Percentiles rank a stretch among this genome's conserved stretches.
Evolutionary conservation across 2,113 vertebrate genomes (phyloP).

Genomic region (Calidris pugnax): DNA sequence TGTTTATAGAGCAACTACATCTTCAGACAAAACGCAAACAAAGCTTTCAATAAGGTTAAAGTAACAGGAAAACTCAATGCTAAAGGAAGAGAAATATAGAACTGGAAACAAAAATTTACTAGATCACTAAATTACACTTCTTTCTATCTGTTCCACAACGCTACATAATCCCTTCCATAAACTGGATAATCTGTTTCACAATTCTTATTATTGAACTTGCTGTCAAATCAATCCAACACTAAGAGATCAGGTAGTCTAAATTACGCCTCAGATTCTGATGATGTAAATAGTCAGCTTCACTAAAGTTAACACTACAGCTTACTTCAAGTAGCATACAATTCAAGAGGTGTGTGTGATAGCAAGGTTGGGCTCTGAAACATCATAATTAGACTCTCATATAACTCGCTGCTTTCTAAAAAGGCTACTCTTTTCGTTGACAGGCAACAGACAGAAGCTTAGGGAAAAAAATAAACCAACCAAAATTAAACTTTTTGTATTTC

Average conservation of each 20-base stretch:
- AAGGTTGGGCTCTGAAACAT: not conserved
- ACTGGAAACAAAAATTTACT: not conserved
- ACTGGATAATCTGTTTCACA: not conserved
- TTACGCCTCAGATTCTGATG: not conserved
- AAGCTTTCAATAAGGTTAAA: not conserved
- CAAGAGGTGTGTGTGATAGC: not conserved
- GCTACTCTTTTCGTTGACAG: not conserved
- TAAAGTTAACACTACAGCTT: not conserved
- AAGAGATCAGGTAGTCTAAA: not conserved
- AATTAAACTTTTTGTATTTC: not conserved
- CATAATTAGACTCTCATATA: not conserved
- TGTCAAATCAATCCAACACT: not conserved
- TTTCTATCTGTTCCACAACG: rapidly evolving
- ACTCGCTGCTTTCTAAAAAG: not conserved
- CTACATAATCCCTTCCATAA: not conserved
- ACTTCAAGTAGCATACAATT: not conserved
- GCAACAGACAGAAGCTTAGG: not conserved
- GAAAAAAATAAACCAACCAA: not conserved
- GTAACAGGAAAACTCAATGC: not conserved
- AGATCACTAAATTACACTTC: not conserved
- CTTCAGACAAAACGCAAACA: not conserved
- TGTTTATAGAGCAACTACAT: not conserved
- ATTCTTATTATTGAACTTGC: not conserved
- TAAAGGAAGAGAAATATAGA: not conserved
- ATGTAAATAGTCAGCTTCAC: not conserved